Evolutionary conservation across 1,140 invertebrate genomes (phyloP).

Genomic region (Hylaeus anthracinus): DNA sequence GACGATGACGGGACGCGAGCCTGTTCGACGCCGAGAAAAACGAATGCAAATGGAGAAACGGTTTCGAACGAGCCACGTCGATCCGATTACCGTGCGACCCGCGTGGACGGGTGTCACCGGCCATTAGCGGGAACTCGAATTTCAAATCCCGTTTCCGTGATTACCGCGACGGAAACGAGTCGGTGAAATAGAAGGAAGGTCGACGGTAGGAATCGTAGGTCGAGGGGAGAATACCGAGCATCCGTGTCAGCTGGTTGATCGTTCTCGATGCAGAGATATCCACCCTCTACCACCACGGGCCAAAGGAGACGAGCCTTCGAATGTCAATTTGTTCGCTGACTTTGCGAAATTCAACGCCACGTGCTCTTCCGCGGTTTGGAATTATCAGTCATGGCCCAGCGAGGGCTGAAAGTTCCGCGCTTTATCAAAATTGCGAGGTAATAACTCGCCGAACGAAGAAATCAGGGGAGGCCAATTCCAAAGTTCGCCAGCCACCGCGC

Average conservation of each 20-base stretch:
- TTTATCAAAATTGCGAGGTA: slow-evolving; percentile 19
- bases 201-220: background rate
- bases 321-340: slow-evolving; percentile 52
- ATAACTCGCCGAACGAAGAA: slow-evolving; percentile 44
- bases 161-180: slow-evolving; percentile 61
- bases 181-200: slow-evolving; percentile 1
- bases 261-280: background rate
- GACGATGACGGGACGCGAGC: slow-evolving; percentile 18
- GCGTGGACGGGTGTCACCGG: slow-evolving; percentile 56
- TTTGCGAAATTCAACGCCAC: slow-evolving; percentile 39
- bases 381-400: slow-evolving; percentile 1
- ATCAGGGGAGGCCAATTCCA: slow-evolving; percentile 15
- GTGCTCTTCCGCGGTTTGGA: slow-evolving; percentile 25
- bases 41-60: slow-evolving; percentile 48
- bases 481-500: background rate
- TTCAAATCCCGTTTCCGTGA: slow-evolving; percentile 68
- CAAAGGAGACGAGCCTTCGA: slow-evolving; percentile 44
- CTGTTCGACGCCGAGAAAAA: slow-evolving; percentile 23
- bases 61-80: slow-evolving; percentile 52
- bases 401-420: slow-evolving; percentile 6
- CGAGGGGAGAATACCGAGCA: background rate
- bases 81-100: slow-evolving; percentile 56
- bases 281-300: background rate
- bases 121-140: slow-evolving; percentile 66
- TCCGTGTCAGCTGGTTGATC: slow-evolving; percentile 48